These are phyloP conservation scores for Oplegnathus fasciatus DNA, from an alignment of 2,113 vertebrate species.

Conservation along the genomic window DNA sequence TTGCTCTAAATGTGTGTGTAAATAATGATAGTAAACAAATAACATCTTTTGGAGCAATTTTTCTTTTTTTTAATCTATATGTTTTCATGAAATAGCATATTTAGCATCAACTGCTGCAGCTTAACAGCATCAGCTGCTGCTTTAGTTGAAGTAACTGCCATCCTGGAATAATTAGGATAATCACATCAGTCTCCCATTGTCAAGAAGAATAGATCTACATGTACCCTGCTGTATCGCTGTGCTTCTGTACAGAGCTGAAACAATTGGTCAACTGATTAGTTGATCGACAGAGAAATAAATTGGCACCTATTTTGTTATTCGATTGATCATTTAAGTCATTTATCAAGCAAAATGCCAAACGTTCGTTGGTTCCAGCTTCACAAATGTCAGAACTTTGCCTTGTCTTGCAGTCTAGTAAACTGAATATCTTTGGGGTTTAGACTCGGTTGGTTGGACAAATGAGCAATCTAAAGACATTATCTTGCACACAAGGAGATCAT, in stretches of 20 bases:
- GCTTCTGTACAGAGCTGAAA: neutral
- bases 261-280: conserved; percentile 1
- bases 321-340: neutral
- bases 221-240: neutral
- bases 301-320: neutral
- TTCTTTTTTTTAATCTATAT: neutral
- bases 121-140: neutral
- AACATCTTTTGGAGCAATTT: neutral
- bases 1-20: neutral
- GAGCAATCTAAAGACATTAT: neutral
- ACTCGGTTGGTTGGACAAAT: neutral
- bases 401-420: neutral
- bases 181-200: conserved; percentile 4
- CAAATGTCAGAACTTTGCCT: conserved; percentile 4
- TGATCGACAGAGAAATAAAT: conserved; percentile 1
- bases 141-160: neutral
- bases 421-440: neutral
- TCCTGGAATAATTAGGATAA: neutral
- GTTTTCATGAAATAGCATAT: neutral
- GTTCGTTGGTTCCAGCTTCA: neutral
- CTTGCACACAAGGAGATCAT: neutral
- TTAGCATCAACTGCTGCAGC: neutral
- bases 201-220: conserved; percentile 14
- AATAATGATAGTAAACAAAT: neutral
- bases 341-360: conserved; percentile 8